Evolutionary conservation across 35 echinoderm and acorn worm species (phyloP), one percentile per base, ranked within the genome.

Genomic region (Ophiothrix spiculata): DNA sequence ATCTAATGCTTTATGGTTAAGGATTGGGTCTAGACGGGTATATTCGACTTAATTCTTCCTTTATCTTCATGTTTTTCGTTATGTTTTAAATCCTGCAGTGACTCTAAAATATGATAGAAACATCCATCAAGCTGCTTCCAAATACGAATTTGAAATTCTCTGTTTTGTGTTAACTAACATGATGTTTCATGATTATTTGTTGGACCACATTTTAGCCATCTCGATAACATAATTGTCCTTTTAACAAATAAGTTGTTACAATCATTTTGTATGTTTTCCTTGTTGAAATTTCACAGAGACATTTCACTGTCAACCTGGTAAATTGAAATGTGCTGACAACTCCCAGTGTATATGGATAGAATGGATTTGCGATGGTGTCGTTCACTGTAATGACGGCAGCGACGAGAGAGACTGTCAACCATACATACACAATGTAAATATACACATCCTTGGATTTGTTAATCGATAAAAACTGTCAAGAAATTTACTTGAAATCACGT

Each of bases 361-460:
- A 34, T 91, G 89, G 89, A 36, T 91, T 33, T 91, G 89, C 45
- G 89, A 91, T 80, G 76, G 76, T 31, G 77, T 78, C 11, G 45
- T 42, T 23, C 89, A 91, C 16, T 91, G 89, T 32, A 45, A 78
- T 21, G 89, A 91, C 41, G 83, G 89, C 49, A 91, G 89, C 38
- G 89, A 91, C 32, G 89, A 91, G 56, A 25, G 29, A 16, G 32
- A 33, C 14, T 91, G 89, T 34, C 1, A 31, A n/a, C n/a, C n/a
- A n/a, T n/a, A n/a, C n/a, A n/a, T n/a, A n/a, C n/a, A n/a, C n/a
- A n/a, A n/a, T n/a, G n/a, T n/a, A n/a, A n/a, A n/a, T n/a, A n/a
- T n/a, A n/a, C n/a, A n/a, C n/a, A n/a, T n/a, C n/a, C n/a, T n/a
- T n/a, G n/a, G n/a, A n/a, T n/a, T n/a, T n/a, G n/a, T n/a, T n/a